These are phyloP conservation scores for Pomacea maculata DNA, from an alignment of 1,140 invertebrate genomes.

Conservation along the genomic window DNA sequence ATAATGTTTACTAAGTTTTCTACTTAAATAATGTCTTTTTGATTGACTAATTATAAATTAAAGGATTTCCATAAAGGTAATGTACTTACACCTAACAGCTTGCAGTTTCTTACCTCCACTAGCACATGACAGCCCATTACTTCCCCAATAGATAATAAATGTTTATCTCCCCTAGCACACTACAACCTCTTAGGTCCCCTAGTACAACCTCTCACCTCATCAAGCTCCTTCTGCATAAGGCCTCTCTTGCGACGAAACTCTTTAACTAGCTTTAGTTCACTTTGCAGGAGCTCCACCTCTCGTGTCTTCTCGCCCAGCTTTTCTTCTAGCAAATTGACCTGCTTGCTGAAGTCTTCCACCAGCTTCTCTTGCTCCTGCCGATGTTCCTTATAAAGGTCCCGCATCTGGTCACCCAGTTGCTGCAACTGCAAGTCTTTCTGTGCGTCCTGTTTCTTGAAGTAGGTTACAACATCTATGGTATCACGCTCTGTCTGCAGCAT, in stretches of 20 bases:
- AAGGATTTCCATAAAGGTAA: too few relatives aligned
- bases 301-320: constrained; percentile 53
- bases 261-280: constrained; percentile 64
- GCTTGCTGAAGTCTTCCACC: constrained; percentile 61
- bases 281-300: constrained; percentile 61
- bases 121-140: too few relatives aligned
- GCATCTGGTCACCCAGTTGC: constrained; percentile 52
- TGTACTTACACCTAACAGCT: too few relatives aligned
- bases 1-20: too few relatives aligned
- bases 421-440: constrained; percentile 63
- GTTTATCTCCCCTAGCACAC: too few relatives aligned
- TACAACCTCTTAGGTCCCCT: too few relatives aligned
- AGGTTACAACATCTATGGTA: constrained; percentile 66
- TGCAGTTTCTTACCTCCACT: too few relatives aligned
- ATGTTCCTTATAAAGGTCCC: constrained; percentile 57
- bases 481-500: constrained; percentile 64
- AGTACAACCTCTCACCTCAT: constrained; percentile 45
- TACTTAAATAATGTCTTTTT: too few relatives aligned
- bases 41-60: too few relatives aligned
- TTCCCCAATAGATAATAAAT: too few relatives aligned
- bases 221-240: constrained; percentile 64
- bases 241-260: constrained; percentile 62
- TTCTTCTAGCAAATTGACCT: constrained; percentile 61
- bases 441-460: constrained; percentile 62
- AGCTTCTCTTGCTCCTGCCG: constrained; percentile 60